Evolutionary conservation across 2,888 invertebrate genomes (phyloP), one percentile per base, ranked within the genome.

Genomic region (Cephus sareptanus): DNA sequence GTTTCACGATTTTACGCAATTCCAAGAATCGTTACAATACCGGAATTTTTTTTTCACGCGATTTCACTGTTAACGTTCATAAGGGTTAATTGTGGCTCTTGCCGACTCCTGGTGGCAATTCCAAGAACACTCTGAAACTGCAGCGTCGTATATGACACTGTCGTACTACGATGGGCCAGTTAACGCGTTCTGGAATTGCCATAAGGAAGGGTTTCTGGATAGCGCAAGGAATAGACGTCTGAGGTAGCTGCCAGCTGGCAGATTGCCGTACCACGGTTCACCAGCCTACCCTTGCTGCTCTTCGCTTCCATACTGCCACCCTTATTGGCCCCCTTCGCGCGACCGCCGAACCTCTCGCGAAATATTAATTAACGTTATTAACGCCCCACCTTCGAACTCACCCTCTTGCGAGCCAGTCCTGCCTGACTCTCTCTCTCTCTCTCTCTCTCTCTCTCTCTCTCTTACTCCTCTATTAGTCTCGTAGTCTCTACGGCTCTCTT

Each of bases 301-400:
- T 74, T 79, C 69, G 76, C 81, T 74, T 56, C 76, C 76, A 76
- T 81, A 77, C 78, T 76, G 75, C 69, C 76, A 73, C 76, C 82
- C 81, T 76, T 76, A 56, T 56, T 2, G 56, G 56, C 80, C 76
- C 81, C 78, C 79, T 77, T 75, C 75, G 73, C 87, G 86, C 84
- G 87, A 89, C 87, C 88, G 83, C 90, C 90, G 88, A 91, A 92
- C 91, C 91, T 92, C 91, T 92, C 92, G 91, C 92, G 92, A 93
- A 93, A 93, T 93, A 93, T 93, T 93, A 93, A 93, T 93, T 93
- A 93, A 93, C 93, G 92, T 93, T 93, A 93, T 93, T 93, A 93
- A 93, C 93, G 92, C 92, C 92, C 90, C 91, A 92, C 91, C 92
- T 92, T 91, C 91, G 89, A 92, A 91, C 91, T 92, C 88, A 70